A percentile compares a stretch with the other conserved stretches of the same genome.
These are phyloP conservation scores for Oreocharis arfaki DNA, from an alignment of 2,113 vertebrate species.

Conservation along the genomic window DNA sequence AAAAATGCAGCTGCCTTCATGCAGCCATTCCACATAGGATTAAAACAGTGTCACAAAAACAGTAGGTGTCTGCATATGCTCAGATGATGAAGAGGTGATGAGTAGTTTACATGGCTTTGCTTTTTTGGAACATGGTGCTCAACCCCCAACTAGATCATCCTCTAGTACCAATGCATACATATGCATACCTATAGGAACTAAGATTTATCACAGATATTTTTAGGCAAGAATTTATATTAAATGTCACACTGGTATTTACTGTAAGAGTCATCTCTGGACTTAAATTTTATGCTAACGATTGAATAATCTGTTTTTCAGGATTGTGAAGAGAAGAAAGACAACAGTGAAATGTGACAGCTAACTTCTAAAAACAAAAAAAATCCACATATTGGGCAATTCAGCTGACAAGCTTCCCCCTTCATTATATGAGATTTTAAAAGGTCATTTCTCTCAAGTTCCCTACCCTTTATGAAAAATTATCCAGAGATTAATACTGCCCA, in stretches of 20 bases:
- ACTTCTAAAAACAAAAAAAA: not conserved
- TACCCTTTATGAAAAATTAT: not conserved
- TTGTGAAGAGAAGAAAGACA: not conserved
- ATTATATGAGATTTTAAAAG: not conserved
- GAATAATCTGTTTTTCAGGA: not conserved
- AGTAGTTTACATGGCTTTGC: not conserved
- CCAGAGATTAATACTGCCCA: not conserved
- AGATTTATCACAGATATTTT: not conserved
- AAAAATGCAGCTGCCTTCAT: not conserved
- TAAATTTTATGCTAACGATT: not conserved
- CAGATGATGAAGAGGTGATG: not conserved
- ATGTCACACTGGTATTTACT: slow-evolving; percentile 6
- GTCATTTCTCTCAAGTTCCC: not conserved
- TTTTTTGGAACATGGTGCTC: not conserved
- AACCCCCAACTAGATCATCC: not conserved
- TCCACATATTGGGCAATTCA: not conserved
- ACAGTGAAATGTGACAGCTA: not conserved
- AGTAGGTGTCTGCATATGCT: slow-evolving; percentile 6
- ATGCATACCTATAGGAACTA: not conserved
- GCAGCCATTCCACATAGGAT: not conserved
- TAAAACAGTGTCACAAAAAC: not conserved
- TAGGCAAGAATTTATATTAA: not conserved
- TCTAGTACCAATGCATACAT: not conserved
- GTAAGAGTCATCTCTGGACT: not conserved
- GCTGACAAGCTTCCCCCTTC: not conserved